Base-by-base conservation (phyloP, 1,140 invertebrate genomes). In the Proctacanthus coquilletti region DNA sequence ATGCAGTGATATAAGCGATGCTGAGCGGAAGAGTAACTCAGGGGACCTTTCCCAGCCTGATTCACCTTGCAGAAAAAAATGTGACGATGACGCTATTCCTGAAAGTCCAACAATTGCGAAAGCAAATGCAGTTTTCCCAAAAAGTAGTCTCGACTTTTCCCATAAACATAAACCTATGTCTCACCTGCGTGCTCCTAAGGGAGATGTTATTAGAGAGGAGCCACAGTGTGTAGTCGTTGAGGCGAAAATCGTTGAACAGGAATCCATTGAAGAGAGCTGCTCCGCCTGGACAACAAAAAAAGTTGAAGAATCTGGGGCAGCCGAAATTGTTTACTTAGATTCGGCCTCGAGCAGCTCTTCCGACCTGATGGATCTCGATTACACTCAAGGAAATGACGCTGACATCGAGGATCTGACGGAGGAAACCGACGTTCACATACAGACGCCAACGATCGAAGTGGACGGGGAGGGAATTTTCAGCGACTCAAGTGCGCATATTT, bases 1-100 rank as follows among this genome's bases (percentile, higher is more conserved):
- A 53, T 63, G 62, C 8, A 71, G 60, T 62, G 48, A 74, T 60
- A 31, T 67, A 45, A 51, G 52, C 53, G 34, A 58, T 59, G 42
- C 56, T 49, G 46, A 64, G 51, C 34, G 45, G n/a, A 31, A 34
- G 13, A 41, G 13, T 27, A 20, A 36, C 34, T 34, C 39, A 13
- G 39, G n/a, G n/a, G n/a, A n/a, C n/a, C n/a, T n/a, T n/a, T n/a
- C n/a, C n/a, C n/a, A n/a, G n/a, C n/a, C n/a, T n/a, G n/a, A n/a
- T n/a, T n/a, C n/a, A n/a, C n/a, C n/a, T n/a, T n/a, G n/a, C n/a
- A n/a, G n/a, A n/a, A n/a, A n/a, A n/a, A n/a, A n/a, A n/a, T n/a
- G n/a, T 5, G 15, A 36, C 14, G 31, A 33, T 33, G 31, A 33
- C 11, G 31, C 18, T 17, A 17, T 33, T 33, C 15, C 10, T 15